These are phyloP conservation scores for Caenorhabditis zanzibari DNA, from an alignment of 2,888 invertebrate species.

Conservation along the genomic window DNA sequence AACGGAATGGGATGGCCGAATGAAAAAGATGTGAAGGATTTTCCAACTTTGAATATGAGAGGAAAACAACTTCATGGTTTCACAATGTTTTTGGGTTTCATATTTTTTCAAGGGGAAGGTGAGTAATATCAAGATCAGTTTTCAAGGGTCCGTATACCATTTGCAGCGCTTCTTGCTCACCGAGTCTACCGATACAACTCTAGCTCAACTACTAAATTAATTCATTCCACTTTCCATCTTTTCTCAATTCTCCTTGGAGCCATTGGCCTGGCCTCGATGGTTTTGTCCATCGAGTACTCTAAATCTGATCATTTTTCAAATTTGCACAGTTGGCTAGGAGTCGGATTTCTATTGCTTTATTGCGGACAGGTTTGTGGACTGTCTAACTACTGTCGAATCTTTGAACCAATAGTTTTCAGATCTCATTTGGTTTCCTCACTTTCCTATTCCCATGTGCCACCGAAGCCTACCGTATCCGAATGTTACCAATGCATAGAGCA, in stretches of 20 bases:
- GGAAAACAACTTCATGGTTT: slow-evolving; percentile 63
- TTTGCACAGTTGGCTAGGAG: slow-evolving; percentile 75
- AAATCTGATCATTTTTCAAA: slow-evolving; percentile 63
- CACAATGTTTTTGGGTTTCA: slow-evolving; percentile 71
- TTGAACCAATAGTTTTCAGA: slow-evolving; percentile 57
- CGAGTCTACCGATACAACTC: slow-evolving; percentile 74
- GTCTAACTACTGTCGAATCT: background rate
- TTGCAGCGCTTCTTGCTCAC: slow-evolving; percentile 75
- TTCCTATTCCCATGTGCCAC: slow-evolving; percentile 69
- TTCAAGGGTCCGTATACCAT: background rate
- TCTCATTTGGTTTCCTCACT: slow-evolving; percentile 69
- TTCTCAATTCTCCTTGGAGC: slow-evolving; percentile 68
- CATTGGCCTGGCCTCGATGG: slow-evolving; percentile 63
- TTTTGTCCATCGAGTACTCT: slow-evolving; percentile 22
- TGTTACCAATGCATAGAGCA: slow-evolving; percentile 71
- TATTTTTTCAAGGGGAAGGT: slow-evolving; percentile 80
- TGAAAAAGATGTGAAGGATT: background rate
- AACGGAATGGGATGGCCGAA: slow-evolving; percentile 60
- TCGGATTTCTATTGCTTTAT: slow-evolving; percentile 70
- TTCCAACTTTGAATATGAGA: background rate
- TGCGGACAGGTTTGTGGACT: slow-evolving; percentile 67
- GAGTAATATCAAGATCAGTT: background rate
- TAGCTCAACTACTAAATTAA: slow-evolving; percentile 69
- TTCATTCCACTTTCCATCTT: slow-evolving; percentile 72
- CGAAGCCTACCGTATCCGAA: slow-evolving; percentile 45